phyloP scores from a whole-genome alignment of 2,113 vertebrate species.

The Lucifuga dentata region DNA sequence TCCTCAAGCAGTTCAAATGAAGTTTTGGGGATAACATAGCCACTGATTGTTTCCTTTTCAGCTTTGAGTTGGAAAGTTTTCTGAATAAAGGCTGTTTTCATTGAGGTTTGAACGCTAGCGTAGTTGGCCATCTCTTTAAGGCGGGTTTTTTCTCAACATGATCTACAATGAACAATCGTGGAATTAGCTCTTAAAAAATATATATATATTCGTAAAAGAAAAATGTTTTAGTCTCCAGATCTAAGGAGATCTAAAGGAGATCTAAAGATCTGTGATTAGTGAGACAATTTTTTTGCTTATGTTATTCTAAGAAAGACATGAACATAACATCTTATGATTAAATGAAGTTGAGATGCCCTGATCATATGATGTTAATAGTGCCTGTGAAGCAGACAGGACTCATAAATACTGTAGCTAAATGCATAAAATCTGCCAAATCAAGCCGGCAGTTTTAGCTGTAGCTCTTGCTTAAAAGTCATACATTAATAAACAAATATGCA shows the following conservation, averaged over 20 bases:
- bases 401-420: too few relatives aligned
- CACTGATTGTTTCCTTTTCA: conserved; percentile 60
- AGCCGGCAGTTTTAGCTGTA: conserved; percentile 21
- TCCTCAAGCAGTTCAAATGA: conserved; percentile 43
- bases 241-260: conserved; percentile 84
- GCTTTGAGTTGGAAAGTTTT: conserved; percentile 87
- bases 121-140: conserved; percentile 78
- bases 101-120: conserved; percentile 59
- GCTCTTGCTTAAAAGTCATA: conserved; percentile 6
- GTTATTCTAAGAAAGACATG: conserved; percentile 43
- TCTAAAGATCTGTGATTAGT: conserved; percentile 73
- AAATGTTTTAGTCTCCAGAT: conserved; percentile 83
- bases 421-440: conserved; percentile 39
- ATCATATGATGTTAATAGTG: background rate
- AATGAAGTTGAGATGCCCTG: conserved; percentile 74
- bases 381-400: too few relatives aligned
- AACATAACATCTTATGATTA: conserved; percentile 74
- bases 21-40: conserved; percentile 40
- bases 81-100: conserved; percentile 70
- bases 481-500: conserved; percentile 10
- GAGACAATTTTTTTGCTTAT: conserved; percentile 66
- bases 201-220: conserved; percentile 38
- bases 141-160: conserved; percentile 84
- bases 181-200: conserved; percentile 45
- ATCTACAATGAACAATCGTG: conserved; percentile 70